These are phyloP conservation scores for Martes martes DNA, from an alignment of 2,113 vertebrate species.

Conservation along the genomic window DNA sequence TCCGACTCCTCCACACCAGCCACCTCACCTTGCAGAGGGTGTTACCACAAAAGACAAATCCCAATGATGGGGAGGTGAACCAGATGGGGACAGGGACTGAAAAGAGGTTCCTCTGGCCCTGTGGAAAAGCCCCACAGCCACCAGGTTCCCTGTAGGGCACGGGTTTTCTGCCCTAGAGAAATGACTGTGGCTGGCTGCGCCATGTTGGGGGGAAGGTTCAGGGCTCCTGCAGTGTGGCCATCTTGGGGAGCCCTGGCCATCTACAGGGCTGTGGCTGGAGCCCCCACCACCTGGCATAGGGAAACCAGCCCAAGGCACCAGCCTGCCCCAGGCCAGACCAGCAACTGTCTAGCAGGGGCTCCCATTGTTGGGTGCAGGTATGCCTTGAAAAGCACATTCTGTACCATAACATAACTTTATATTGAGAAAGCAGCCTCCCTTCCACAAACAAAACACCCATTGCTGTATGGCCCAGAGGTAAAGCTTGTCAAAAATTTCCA, in stretches of 20 bases:
- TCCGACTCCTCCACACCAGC: neutral
- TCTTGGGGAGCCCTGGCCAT: neutral
- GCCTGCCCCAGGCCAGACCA: neutral
- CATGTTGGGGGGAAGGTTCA: neutral
- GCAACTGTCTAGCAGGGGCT: neutral
- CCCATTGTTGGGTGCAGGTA: neutral
- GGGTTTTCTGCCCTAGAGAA: neutral
- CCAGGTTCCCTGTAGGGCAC: neutral
- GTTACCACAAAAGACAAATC: neutral
- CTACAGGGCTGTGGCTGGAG: neutral
- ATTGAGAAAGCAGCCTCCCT: neutral
- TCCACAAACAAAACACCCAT: neutral
- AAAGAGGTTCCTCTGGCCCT: neutral
- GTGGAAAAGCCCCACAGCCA: neutral
- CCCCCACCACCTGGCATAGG: too few species aligned
- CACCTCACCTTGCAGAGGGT: neutral
- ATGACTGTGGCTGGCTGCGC: fast-evolving
- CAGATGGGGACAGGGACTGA: neutral
- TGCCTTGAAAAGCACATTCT: neutral
- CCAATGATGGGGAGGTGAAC: neutral
- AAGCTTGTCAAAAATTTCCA: neutral
- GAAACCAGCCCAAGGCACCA: neutral
- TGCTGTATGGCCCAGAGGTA: neutral
- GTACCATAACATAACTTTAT: neutral
- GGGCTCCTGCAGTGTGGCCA: neutral